Evolutionary conservation across 1,140 invertebrate genomes (phyloP), one percentile per base, ranked within the genome.

Genomic region (Metaphire vulgaris): DNA sequence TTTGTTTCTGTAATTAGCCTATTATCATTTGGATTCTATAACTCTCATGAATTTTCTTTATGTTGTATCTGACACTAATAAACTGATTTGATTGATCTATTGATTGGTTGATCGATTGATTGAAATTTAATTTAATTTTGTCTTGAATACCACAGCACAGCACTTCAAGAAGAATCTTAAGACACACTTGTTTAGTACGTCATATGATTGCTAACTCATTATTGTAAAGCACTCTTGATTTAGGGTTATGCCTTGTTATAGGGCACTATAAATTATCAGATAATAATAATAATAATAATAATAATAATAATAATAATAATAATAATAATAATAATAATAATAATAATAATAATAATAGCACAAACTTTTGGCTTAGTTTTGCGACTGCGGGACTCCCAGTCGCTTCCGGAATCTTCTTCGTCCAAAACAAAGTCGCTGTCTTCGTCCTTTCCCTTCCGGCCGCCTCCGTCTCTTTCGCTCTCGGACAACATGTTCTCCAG

Each of bases 381-480:
- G n/a, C n/a, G 30, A 30, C 33, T 31, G 69, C 21, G 6, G 2
- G 69, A 71, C 30, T 73, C 72, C 72, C 72, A 73, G 26, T 73
- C 72, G 26, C 72, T 73, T 31, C 72, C 72, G 21, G 72, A 73
- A 14, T 73, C 72, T 15, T 31, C 72, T 21, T 73, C 72, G 16
- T 73, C 72, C 31, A 73, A 28, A 15, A 73, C 28, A 28, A 73
- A 73, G 41, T 73, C 72, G 30, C 72, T 73, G 72, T 73, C 72
- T 41, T 64, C 72, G 12, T 34, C 72, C 56, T 73, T 64, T 15
- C 31, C 32, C 33, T 41, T 31, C 30, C 34, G 31, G 2, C 72
- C 34, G 6, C 33, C 69, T 15, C 33, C 69, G 31, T 71, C 69
- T n/a, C 41, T 56, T 21, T 6, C 6, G 21, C 41, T 56, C 21